phyloP scores from a whole-genome alignment of 2,797 vertebrate genomes.

The Phyllotis vaccarum region DNA sequence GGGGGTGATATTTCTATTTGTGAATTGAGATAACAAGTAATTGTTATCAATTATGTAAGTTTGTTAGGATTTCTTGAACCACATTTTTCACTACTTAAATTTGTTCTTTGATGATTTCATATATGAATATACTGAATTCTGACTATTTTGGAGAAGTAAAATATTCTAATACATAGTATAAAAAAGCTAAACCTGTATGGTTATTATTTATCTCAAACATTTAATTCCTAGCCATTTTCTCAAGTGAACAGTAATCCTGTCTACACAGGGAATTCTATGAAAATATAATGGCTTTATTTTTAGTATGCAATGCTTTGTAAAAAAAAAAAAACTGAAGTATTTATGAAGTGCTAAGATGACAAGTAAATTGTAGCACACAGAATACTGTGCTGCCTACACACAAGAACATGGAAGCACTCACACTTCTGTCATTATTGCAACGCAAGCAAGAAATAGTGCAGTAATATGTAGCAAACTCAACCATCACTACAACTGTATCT shows the following conservation, averaged over 20 bases:
- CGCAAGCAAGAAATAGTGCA: background rate
- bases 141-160: background rate
- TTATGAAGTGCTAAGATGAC: background rate
- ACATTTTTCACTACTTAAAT: background rate
- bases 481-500: background rate
- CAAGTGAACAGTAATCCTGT: background rate
- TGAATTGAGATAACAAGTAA: too few species aligned
- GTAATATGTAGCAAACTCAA: background rate
- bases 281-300: background rate
- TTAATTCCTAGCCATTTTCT: background rate
- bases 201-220: background rate
- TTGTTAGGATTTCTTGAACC: background rate
- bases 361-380: background rate
- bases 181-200: background rate
- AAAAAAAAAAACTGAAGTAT: background rate
- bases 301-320: background rate
- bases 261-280: background rate
- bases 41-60: background rate
- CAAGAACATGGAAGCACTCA: background rate
- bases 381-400: background rate
- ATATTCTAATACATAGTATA: background rate
- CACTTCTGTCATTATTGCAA: background rate
- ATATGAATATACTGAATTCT: background rate
- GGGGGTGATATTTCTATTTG: background rate
- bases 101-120: background rate